phyloP scores from a whole-genome alignment of 2,888 invertebrate genomes.

The Buathra laborator region DNA sequence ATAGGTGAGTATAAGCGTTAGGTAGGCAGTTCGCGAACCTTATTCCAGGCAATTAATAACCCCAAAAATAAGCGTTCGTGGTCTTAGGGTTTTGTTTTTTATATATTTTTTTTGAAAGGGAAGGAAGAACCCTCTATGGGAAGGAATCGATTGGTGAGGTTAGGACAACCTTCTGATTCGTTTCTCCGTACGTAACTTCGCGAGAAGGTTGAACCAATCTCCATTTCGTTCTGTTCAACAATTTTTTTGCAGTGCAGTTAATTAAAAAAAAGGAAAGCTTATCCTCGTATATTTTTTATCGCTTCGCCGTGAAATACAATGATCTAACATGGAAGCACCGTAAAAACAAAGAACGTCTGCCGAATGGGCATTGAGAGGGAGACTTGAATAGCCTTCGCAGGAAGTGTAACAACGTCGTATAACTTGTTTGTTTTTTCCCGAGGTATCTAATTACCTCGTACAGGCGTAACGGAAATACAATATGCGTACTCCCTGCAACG shows the following conservation, averaged over 20 bases:
- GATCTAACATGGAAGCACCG: neutral
- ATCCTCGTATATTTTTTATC: conserved; percentile 12
- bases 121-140: too few relatives aligned
- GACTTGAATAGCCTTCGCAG: conserved; percentile 50
- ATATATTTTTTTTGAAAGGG: too few relatives aligned
- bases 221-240: too few relatives aligned
- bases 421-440: conserved; percentile 58
- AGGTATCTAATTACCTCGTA: conserved; percentile 67
- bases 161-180: too few relatives aligned
- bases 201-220: too few relatives aligned
- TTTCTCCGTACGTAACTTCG: too few relatives aligned
- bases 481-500: conserved; percentile 58
- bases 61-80: too few relatives aligned
- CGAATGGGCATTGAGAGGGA: conserved; percentile 46
- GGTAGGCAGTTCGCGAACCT: too few relatives aligned
- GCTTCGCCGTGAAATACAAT: neutral
- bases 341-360: conserved; percentile 31
- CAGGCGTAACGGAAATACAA: conserved; percentile 64
- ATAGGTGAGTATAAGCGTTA: too few relatives aligned
- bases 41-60: too few relatives aligned
- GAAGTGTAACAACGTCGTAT: conserved; percentile 60
- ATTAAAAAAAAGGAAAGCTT: neutral
- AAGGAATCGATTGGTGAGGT: too few relatives aligned
- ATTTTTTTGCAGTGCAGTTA: neutral
- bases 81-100: too few relatives aligned